Base-by-base conservation (phyloP, 2,888 invertebrate species). In the Diarsia mendica region DNA sequence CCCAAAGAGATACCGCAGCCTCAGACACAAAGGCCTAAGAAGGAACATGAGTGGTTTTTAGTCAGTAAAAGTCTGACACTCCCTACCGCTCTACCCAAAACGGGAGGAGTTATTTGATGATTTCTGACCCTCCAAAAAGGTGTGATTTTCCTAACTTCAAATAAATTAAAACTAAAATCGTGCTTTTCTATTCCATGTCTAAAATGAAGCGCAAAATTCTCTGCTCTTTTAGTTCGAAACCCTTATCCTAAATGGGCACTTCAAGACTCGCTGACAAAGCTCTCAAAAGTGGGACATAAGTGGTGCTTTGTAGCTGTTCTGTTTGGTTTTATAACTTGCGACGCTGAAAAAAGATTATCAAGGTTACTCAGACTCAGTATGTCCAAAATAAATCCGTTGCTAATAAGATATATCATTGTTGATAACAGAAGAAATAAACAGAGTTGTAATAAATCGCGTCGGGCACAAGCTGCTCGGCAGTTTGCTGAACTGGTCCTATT, bases 191-290 rank as follows among this genome's bases (percentile, higher is more conserved):
- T 55, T 48, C 15, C 28, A 48, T 15, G 15, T 48, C 46, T 11
- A 61, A 20, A 39, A n/a, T 8, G 1, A 55, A 63, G 23, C 33
- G 1, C 39, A 13, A 46, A 58, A 39, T 33, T 66, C 48, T 51
- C 0, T 48, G 68, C 10, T 55, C 49, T 69, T 46, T 83, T 68
- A 55, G 55, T 63, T 23, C n/a, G 65, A 55, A 23, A 9, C 65
- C 18, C 80, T 80, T 46, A 63, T 68, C 49, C 58, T n/a, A 67
- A 82, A 79, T 79, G 44, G 49, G 9, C 67, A 65, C 80, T 74
- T 8, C n/a, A 23, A 55, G 39, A 73, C 8, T 53, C 49, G 84
- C 84, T 81, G 80, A 83, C 81, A 79, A 64, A 79, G 80, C 80
- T 65, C 55, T 63, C 49, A 11, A 46, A 51, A 65, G 46, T 23